A percentile compares a stretch with the other conserved stretches of the same genome.
Conservation (phyloP, 2,113 vertebrate genomes). For the Notothenia coriiceps region DNA sequence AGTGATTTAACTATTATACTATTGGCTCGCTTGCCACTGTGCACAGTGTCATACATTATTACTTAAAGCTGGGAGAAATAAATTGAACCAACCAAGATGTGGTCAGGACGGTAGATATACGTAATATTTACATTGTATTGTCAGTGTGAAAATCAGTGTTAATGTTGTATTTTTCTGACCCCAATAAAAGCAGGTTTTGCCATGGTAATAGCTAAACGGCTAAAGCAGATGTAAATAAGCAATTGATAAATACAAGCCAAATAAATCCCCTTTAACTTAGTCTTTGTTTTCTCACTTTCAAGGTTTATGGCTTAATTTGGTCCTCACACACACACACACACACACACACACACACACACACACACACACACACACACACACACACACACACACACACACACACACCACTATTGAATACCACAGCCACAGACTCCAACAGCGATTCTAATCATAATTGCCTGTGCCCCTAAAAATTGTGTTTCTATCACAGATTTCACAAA, state of each 20-base stretch:
- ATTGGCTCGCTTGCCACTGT: background rate
- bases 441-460: constrained; percentile 56
- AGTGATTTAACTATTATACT: background rate
- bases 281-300: background rate
- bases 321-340: background rate
- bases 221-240: background rate
- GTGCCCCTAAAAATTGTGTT: constrained; percentile 48
- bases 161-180: background rate
- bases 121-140: background rate
- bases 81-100: background rate
- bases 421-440: constrained; percentile 35
- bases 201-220: constrained; percentile 11
- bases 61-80: background rate
- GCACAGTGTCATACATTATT: background rate
- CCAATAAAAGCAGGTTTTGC: background rate
- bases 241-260: constrained; percentile 10
- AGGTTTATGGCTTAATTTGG: background rate
- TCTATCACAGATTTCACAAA: constrained; percentile 60
- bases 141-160: background rate
- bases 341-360: background rate
- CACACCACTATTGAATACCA: background rate
- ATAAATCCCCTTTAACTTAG: background rate
- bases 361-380: constrained; percentile 7
- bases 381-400: background rate
- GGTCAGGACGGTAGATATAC: background rate